Evolutionary conservation across 2,888 invertebrate genomes (phyloP).

Genomic region (Troides oblongomaculatus): DNA sequence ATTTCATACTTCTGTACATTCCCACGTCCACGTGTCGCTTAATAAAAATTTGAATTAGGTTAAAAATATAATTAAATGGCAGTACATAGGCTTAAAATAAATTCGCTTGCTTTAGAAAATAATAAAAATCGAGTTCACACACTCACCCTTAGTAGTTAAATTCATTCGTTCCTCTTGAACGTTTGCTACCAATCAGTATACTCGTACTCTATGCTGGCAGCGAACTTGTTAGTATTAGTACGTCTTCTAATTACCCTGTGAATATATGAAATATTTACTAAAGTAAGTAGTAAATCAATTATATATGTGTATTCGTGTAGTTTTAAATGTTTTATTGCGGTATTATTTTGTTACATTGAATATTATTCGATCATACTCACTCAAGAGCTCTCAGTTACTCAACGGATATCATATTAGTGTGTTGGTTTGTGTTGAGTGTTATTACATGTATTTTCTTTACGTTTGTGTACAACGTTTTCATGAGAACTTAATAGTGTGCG

Average conservation of each 20-base stretch:
- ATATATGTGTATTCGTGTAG: slow-evolving; percentile 50
- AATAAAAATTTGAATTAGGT: not conserved
- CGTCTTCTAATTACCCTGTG: slow-evolving; percentile 74
- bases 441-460: slow-evolving; percentile 25
- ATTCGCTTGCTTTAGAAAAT: slow-evolving; percentile 15
- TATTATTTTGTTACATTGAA: slow-evolving; percentile 67
- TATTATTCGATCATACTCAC: slow-evolving; percentile 57
- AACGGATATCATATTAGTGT: slow-evolving; percentile 43
- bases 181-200: slow-evolving; percentile 66
- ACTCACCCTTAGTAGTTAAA: slow-evolving; percentile 77
- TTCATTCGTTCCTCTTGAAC: slow-evolving; percentile 75
- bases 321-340: slow-evolving; percentile 56
- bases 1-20: too few species aligned
- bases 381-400: slow-evolving; percentile 47
- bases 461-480: slow-evolving; percentile 19
- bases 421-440: slow-evolving; percentile 38
- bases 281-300: slow-evolving; percentile 57
- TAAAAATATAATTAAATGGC: not conserved
- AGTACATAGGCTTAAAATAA: not conserved
- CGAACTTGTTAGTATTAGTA: slow-evolving; percentile 74
- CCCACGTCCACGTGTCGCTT: too few species aligned
- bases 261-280: slow-evolving; percentile 71
- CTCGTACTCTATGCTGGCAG: slow-evolving; percentile 67
- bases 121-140: slow-evolving; percentile 33
- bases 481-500: slow-evolving; percentile 38